Evolutionary conservation across 1,140 invertebrate genomes (phyloP).

Genomic region (Bradynema listronoti): DNA sequence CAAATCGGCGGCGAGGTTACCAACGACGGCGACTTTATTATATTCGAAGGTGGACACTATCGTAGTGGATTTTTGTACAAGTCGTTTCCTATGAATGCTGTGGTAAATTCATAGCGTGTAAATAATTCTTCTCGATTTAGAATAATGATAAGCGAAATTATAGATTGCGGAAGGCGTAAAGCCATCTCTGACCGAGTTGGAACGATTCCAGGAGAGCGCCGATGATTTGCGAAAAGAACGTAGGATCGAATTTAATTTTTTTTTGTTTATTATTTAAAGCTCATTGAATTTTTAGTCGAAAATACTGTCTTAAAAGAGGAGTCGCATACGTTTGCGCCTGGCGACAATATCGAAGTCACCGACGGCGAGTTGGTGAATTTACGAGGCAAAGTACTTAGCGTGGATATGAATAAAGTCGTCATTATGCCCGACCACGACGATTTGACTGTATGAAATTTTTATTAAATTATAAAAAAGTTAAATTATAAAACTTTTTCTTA

Average conservation of each 20-base stretch:
- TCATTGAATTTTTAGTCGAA: conserved; percentile 54
- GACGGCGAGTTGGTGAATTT: conserved; percentile 90
- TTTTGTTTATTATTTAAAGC: not conserved
- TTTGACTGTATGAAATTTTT: conserved; percentile 67
- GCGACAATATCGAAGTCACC: conserved; percentile 84
- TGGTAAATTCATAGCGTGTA: conserved; percentile 63
- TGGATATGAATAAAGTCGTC: conserved; percentile 88
- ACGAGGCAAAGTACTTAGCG: conserved; percentile 82
- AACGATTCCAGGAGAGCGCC: conserved; percentile 78
- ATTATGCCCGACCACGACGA: conserved; percentile 94
- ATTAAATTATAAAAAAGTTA: not conserved
- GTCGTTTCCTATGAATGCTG: conserved; percentile 83
- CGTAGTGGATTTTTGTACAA: conserved; percentile 88
- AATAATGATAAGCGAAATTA: conserved; percentile 1
- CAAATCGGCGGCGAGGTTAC: conserved; percentile 90
- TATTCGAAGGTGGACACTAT: conserved; percentile 92
- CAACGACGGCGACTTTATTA: conserved; percentile 87
- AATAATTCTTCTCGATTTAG: not conserved
- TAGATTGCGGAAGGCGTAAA: conserved; percentile 73
- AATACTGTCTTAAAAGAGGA: conserved; percentile 37
- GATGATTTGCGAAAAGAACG: conserved; percentile 51
- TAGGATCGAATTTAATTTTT: conserved; percentile 27
- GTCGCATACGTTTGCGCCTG: conserved; percentile 78
- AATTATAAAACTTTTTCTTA: not conserved
- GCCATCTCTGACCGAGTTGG: conserved; percentile 83